Conservation (phyloP, 2,113 vertebrate species). For the Urocynchramus pylzowi region DNA sequence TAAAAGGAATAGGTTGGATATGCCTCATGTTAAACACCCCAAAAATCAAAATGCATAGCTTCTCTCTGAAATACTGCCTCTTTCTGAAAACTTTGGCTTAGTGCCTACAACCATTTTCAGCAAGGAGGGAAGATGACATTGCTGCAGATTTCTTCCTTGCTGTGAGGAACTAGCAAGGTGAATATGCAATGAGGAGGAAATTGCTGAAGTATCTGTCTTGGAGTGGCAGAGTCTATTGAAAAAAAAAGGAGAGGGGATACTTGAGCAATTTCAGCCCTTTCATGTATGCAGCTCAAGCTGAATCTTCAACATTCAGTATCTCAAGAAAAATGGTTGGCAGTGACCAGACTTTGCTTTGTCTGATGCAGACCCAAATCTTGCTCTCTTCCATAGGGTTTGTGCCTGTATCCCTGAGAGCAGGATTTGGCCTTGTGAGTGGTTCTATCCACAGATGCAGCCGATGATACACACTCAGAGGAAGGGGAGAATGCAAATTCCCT, state of each 20-base stretch:
- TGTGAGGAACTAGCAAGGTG: slow-evolving; percentile 23
- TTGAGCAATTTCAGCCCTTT: not conserved
- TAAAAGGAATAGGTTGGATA: not conserved
- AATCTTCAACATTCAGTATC: fast-evolving
- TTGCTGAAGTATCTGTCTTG: not conserved
- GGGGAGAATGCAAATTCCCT: slow-evolving; percentile 29
- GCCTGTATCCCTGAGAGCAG: not conserved
- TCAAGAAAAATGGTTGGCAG: not conserved
- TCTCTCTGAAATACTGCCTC: not conserved
- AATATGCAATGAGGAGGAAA: not conserved
- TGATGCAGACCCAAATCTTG: not conserved
- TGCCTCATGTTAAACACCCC: not conserved
- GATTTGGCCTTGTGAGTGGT: not conserved
- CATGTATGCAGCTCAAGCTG: not conserved
- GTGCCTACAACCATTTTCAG: slow-evolving; percentile 4
- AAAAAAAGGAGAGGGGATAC: not conserved
- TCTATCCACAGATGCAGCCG: not conserved
- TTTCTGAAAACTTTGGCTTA: slow-evolving; percentile 23
- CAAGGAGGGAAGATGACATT: not conserved
- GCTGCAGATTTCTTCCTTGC: slow-evolving; percentile 10
- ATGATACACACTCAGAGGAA: not conserved
- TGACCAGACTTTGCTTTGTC: not conserved
- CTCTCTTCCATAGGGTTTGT: not conserved
- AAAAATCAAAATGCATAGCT: not conserved
- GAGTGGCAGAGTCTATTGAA: not conserved